Evolutionary conservation across 2,113 vertebrate genomes (phyloP), one percentile per base, ranked within the genome.

Genomic region (Speoplatyrhinus poulsoni): DNA sequence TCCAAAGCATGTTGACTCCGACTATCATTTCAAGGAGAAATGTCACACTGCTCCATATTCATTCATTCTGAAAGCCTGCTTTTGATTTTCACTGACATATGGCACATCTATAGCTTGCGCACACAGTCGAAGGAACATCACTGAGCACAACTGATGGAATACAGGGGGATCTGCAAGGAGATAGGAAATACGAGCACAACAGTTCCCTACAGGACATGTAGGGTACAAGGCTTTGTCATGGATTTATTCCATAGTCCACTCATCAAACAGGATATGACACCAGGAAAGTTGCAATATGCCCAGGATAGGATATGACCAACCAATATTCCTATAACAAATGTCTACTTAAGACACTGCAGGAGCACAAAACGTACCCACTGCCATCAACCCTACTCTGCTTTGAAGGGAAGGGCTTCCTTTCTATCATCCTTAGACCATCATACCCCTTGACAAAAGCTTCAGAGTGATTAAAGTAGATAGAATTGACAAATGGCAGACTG

Each of bases 231-330:
- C 26, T 26, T 26, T 26, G 26, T 26, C 26, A 26, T 26, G 2
- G 26, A 26, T 26, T 26, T 26, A 26, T 26, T 26, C 26, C 2
- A 3, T 2, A 67, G 86, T 60, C 84, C 59, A 63, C 55, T 1
- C 41, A 62, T 84, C 66, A 9, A 63, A 81, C 78, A 84, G 80
- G 81, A 86, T 57, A 60, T 77, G 67, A 80, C 62, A 70, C 19
- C 16, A 6, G 6, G 48, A n/a, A 69, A 46, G 49, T 73, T 67
- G 69, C 32, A 58, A n/a, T 4, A 12, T 56, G 62, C 46, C 62
- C 55, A 15, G 60, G 48, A 60, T 60, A 64, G 56, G 70, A 1
- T 41, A 54, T 13, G 1, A 52, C 49, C 49, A 41, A 8, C 3
- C 36, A 41, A 41, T 41, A 41, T 41, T 41, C 7, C 36, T 41